Evolutionary conservation across 2,113 vertebrate genomes (phyloP), one percentile per base, ranked within the genome.

Genomic region (Lasiurus cinereus): DNA sequence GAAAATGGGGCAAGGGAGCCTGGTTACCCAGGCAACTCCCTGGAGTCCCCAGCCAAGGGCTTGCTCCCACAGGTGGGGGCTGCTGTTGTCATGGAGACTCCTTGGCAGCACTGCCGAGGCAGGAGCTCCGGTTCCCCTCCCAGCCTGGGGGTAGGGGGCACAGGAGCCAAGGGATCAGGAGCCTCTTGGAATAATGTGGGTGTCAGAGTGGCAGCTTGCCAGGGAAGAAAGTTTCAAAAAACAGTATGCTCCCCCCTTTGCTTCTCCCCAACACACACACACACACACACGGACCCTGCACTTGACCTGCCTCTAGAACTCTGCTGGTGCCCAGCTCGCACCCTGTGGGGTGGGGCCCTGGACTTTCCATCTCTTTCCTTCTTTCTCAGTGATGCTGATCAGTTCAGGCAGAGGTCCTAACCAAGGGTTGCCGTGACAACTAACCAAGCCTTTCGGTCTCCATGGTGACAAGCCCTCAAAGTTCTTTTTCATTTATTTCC

Each of bases 21-120:
- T 8, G 80, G 97, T 97, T 97, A 88, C 97, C 97, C 92, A 92
- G 97, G 97, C 96, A 97, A 97, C 95, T 94, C 97, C 82, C 92
- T 54, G 9, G 59, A 91, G 90, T 96, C 79, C 95, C 93, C 67
- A 83, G 97, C 48, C 66, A 70, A 92, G 83, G 94, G 77, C 96
- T 94, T 54, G 13, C 83, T 97, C 72, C 95, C 95, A 91, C 46
- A 29, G 67, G 13, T 86, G 70, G 74, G 92, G 94, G 94, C 80
- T 80, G 93, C 31, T 3, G 97, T 97, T 97, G 97, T 94, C 97
- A 97, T 96, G 96, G 97, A 96, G 93, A 97, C 80, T 54, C 67
- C 82, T 59, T 6, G 52, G 74, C 92, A 91, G 92, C 83, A 46
- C 1, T 21, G 46, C 74, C 15, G 43, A 69, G 59, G 50, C 87